Percentiles rank a stretch among this genome's conserved stretches.
Conservation (phyloP, 1,140 invertebrate genomes). For the Atta texana region DNA sequence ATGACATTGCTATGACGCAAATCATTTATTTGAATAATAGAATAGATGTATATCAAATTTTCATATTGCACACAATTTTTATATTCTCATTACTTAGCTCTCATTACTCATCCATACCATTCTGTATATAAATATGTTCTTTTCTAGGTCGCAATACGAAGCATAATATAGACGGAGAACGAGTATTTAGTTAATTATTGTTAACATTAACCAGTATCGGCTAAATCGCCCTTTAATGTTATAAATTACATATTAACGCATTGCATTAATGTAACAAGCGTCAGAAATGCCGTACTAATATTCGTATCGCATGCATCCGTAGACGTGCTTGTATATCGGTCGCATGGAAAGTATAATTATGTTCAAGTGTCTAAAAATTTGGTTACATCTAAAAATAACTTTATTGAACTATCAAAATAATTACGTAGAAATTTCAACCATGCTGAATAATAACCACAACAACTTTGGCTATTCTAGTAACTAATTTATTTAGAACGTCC, state of each 20-base stretch:
- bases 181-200: constrained; percentile 51
- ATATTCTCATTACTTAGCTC: neutral
- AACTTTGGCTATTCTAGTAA: too few species aligned
- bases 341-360: too few species aligned
- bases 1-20: constrained; percentile 38
- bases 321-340: neutral
- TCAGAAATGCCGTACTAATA: constrained; percentile 29
- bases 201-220: constrained; percentile 52
- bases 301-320: constrained; percentile 15
- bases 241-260: constrained; percentile 57
- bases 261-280: constrained; percentile 58
- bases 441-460: too few species aligned
- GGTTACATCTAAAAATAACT: too few species aligned
- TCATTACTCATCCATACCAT: neutral
- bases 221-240: constrained; percentile 50
- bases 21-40: constrained; percentile 49
- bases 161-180: neutral
- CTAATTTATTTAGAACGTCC: too few species aligned
- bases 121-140: neutral
- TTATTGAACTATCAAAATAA: too few species aligned
- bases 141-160: neutral
- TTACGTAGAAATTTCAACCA: too few species aligned
- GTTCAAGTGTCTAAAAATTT: too few species aligned
- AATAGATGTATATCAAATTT: constrained; percentile 23
- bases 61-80: neutral